Evolutionary conservation across 2,113 vertebrate species (phyloP), one percentile per base, ranked within the genome.

Genomic region (Laticauda colubrina): DNA sequence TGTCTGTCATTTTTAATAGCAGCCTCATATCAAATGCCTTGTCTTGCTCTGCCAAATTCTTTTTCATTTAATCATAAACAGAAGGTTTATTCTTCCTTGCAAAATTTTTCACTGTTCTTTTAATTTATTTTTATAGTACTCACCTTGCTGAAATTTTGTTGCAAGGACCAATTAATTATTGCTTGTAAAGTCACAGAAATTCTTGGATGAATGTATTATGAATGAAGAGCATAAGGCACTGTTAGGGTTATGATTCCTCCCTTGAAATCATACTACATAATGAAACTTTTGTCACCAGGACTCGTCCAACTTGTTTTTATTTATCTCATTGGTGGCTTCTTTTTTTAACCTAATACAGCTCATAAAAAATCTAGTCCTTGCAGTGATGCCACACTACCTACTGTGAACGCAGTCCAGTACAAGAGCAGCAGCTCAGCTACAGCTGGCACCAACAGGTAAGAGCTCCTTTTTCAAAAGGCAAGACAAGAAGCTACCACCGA

Each of bases 261-360:
- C 96, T 95, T 94, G 93, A 96, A 97, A 96, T 95, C 95, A 95
- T 95, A 34, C 95, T 94, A 93, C 92, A 92, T 64, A 96, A 57
- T 90, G 96, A 97, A 96, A 95, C 94, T 93, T 96, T 95, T 97
- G 96, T 96, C 96, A 96, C 95, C 95, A 55, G 93, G 96, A 97
- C 96, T 96, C 89, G 97, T 95, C 94, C 94, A 96, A 97, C 97
- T 97, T 89, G 97, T 97, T 97, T 81, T 96, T 96, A 95, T 96
- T 95, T 96, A 96, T 95, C 95, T 95, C 94, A 95, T 95, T 95
- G 94, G 94, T 96, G 96, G 95, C 96, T 97, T 95, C 93, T 95
- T 95, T 92, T 94, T 87, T 86, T 94, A 45, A 96, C 96, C 95
- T 96, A 96, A 97, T 95, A 96, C 24, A 0, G 91, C 94, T 95